Conservation (phyloP, 2,888 invertebrate genomes). For the Catocala fraxini region DNA sequence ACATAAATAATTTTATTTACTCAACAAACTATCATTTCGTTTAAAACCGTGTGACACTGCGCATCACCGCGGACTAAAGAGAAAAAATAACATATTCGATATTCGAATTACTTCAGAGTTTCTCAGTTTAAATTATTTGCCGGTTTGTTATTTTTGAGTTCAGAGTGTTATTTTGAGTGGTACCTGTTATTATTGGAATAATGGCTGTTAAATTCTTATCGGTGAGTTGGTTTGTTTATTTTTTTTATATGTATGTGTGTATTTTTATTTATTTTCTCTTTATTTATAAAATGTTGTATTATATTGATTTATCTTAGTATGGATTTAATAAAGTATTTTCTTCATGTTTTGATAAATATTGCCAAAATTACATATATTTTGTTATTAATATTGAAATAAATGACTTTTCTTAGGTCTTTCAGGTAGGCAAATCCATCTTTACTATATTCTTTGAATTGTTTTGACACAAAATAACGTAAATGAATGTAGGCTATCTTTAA, state of each 20-base stretch:
- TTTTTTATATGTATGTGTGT: not conserved
- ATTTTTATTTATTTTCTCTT: not conserved
- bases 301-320: no score
- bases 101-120: not conserved
- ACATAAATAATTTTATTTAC: conserved; percentile 39
- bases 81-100: not conserved
- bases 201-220: conserved; percentile 35
- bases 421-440: no score
- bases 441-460: no score
- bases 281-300: not conserved
- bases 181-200: conserved; percentile 35
- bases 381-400: no score
- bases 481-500: no score
- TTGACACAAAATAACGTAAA: no score
- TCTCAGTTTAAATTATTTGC: not conserved
- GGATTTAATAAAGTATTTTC: no score
- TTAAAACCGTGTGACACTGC: conserved; percentile 23
- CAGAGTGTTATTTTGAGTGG: conserved; percentile 17
- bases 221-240: conserved; percentile 32
- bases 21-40: conserved; percentile 39
- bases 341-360: no score
- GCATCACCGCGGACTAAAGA: conserved; percentile 9
- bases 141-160: conserved; percentile 6
- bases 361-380: no score
- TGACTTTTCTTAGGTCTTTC: no score